phyloP scores from a whole-genome alignment of 2,113 vertebrate species.

The Barnardius zonarius region DNA sequence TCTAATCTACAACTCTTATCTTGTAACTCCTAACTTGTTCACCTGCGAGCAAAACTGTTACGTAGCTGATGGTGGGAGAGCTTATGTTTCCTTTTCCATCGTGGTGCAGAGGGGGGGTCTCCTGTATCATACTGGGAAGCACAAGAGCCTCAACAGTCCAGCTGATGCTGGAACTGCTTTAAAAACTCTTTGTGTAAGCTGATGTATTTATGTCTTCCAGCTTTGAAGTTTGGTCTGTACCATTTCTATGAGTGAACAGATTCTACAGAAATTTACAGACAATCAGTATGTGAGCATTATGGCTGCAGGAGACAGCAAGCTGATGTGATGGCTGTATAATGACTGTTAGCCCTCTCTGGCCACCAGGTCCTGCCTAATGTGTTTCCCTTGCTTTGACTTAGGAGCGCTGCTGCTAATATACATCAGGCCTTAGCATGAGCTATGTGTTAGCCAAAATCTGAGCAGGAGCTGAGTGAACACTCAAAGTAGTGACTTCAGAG shows the following conservation, averaged over 20 bases:
- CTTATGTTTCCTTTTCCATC: not conserved
- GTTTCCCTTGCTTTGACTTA: not conserved
- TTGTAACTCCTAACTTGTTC: not conserved
- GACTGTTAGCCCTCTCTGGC: not conserved
- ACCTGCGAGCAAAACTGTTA: not conserved
- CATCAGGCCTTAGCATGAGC: not conserved
- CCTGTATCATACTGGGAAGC: not conserved
- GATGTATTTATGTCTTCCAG: not conserved
- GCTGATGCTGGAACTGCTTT: not conserved
- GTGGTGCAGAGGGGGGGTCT: not conserved
- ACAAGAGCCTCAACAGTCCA: not conserved
- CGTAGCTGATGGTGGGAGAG: not conserved
- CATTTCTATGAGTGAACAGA: not conserved
- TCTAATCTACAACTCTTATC: not conserved
- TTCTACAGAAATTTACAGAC: not conserved
- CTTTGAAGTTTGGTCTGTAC: not conserved
- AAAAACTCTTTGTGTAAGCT: not conserved
- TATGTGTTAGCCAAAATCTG: not conserved
- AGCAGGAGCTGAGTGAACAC: not conserved
- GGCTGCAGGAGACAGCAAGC: not conserved
- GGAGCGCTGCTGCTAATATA: accelerated
- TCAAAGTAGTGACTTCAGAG: not conserved
- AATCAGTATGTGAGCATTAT: not conserved
- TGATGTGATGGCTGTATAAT: not conserved
- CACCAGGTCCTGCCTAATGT: not conserved